These are phyloP conservation scores for Thaumetopoea pityocampa DNA, from an alignment of 1,140 invertebrate genomes.

Conservation along the genomic window DNA sequence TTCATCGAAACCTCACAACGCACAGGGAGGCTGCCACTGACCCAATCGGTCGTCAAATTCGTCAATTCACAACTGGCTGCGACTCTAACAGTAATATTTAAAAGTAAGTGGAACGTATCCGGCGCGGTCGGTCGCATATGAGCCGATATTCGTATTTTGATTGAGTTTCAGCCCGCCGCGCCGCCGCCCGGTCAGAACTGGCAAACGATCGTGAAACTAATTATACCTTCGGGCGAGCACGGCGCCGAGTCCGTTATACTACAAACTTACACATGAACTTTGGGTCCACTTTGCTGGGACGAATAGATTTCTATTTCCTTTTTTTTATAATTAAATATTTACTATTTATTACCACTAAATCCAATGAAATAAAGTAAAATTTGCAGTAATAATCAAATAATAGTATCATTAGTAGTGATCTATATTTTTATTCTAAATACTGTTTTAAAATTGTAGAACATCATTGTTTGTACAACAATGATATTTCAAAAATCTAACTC, in stretches of 20 bases:
- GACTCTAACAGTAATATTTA: no score
- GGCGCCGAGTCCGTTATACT: slow-evolving; percentile 38
- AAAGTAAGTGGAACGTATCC: slow-evolving; percentile 1
- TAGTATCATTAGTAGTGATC: no score
- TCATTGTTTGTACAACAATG: no score
- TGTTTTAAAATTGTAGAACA: no score
- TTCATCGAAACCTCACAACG: slow-evolving; percentile 43
- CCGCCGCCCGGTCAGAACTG: slow-evolving; percentile 10
- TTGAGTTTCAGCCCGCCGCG: slow-evolving; percentile 38
- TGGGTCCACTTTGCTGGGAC: slow-evolving; percentile 14
- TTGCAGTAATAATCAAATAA: no score
- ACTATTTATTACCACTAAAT: no score
- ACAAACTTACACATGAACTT: slow-evolving; percentile 48
- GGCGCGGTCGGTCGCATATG: slow-evolving; percentile 23
- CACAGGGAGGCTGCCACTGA: slow-evolving; percentile 27
- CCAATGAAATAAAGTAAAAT: no score
- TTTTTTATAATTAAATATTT: no score
- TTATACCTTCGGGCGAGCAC: slow-evolving; percentile 50
- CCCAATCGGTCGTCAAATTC: no score
- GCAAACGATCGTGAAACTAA: slow-evolving; percentile 50
- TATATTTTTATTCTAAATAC: no score
- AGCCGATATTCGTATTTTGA: slow-evolving; percentile 39
- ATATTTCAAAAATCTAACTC: no score
- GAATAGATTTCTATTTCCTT: neutral
- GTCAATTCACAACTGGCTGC: no score